Evolutionary conservation across 2,797 vertebrate genomes (phyloP), one percentile per base, ranked within the genome.

Genomic region (Eulemur mongoz): DNA sequence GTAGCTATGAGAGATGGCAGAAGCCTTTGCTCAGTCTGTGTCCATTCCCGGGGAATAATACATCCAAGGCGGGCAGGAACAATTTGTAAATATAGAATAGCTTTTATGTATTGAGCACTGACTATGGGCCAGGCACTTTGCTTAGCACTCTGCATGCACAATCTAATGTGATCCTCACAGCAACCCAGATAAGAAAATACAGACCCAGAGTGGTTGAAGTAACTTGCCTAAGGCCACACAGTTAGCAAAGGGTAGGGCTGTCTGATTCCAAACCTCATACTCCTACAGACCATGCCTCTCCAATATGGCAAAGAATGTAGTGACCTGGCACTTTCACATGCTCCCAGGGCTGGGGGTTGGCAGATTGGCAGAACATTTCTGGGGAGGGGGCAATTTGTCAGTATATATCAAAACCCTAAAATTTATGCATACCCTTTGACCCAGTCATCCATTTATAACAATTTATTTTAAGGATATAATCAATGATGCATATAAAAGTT

Each of bases 391-490:
- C 32, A 81, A 72, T 73, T 93, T 85, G 12, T 73, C n/a, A 14
- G n/a, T 38, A 54, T 7, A 32, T 61, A 69, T 61, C 12, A 78
- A 57, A 89, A 61, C 61, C 45, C 27, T 72, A 57, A 69, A 92
- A 95, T 80, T 25, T 70, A 32, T 78, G 6, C 7, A 40, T 61
- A 75, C 25, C 12, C 43, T 85, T 69, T 87, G 70, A 94, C 40
- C 50, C 27, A 86, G 50, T 63, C 63, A 92, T 80, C 38, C 7
- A 72, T 14, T n/a, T 45, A 73, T 4, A 54, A 23, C n/a, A 83
- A 85, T 69, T 86, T 85, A 85, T 89, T 89, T 89, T 87, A 67
- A 72, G 43, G 20, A 61, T 73, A 61, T 48, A 79, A 78, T 59
- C 61, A 92, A 61, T 86, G 40, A 92, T 72, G 25, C 3, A 35